A percentile compares a stretch with the other conserved stretches of the same genome.
Evolutionary conservation across 64 coral and sea anemone genomes (phyloP).

Genomic region (Trachythela sp.): DNA sequence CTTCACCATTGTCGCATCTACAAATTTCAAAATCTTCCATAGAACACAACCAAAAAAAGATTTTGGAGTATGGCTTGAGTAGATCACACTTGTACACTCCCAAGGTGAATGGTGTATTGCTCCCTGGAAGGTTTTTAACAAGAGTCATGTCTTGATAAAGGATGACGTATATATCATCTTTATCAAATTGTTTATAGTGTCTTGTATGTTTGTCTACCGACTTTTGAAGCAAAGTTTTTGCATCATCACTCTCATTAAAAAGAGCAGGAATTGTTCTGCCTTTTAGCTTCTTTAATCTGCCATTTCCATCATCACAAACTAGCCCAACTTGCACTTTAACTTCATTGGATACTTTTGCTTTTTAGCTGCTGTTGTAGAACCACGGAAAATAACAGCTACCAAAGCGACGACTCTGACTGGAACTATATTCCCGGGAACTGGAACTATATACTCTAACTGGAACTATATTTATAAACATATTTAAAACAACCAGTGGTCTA

Average conservation of each 20-base stretch:
- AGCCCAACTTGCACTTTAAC: not conserved
- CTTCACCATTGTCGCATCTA: not conserved
- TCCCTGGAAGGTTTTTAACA: not conserved
- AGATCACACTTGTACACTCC: not conserved
- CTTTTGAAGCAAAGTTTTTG: not conserved
- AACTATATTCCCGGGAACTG: too few relatives aligned
- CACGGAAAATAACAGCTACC: too few relatives aligned
- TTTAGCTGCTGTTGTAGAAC: too few relatives aligned
- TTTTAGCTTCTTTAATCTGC: not conserved
- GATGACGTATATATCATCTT: not conserved
- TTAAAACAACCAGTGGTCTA: too few relatives aligned
- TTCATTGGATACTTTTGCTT: not conserved
- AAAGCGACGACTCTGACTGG: too few relatives aligned
- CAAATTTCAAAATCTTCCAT: not conserved
- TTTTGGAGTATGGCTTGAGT: not conserved
- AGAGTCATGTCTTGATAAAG: not conserved
- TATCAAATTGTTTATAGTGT: not conserved
- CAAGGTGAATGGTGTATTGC: not conserved
- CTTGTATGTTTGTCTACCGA: not conserved
- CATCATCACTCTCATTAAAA: not conserved
- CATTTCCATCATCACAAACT: not conserved
- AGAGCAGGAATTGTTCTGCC: constrained; percentile 6
- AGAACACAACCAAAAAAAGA: not conserved
- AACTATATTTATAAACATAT: too few relatives aligned
- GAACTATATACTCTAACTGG: too few relatives aligned